Evolutionary conservation across 1,140 invertebrate genomes (phyloP).

Genomic region (Diorhabda sublineata): DNA sequence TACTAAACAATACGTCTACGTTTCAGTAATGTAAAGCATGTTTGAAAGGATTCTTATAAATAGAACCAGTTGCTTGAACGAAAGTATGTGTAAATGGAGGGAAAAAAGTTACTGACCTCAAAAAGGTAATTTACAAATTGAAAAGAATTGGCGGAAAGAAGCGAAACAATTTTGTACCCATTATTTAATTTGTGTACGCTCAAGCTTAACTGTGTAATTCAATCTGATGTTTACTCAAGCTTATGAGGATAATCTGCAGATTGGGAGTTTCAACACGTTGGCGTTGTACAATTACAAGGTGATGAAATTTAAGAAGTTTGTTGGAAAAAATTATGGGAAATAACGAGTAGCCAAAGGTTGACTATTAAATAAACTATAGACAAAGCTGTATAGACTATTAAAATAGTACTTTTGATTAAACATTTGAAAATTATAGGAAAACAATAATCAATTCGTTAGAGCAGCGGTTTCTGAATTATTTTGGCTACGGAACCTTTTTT

Average conservation of each 20-base stretch:
- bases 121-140: neutral
- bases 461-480: neutral
- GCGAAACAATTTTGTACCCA: neutral
- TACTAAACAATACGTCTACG: too few species aligned
- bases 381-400: too few species aligned
- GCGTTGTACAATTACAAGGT: neutral
- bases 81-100: neutral
- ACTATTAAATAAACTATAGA: too few species aligned
- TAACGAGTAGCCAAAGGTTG: too few species aligned
- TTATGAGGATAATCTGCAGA: neutral
- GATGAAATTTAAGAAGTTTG: neutral
- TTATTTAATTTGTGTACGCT: slow-evolving; percentile 3
- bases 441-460: neutral
- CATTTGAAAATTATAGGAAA: too few species aligned
- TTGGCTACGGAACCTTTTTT: too few species aligned
- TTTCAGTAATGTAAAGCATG: too few species aligned
- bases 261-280: neutral
- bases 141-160: neutral
- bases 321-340: neutral
- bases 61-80: too few species aligned
- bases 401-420: too few species aligned
- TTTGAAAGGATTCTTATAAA: too few species aligned
- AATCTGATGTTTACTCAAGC: neutral
- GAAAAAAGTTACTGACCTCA: neutral
- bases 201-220: neutral